Base-by-base conservation (phyloP, 1,140 invertebrate species). In the Scaptomyza montana region DNA sequence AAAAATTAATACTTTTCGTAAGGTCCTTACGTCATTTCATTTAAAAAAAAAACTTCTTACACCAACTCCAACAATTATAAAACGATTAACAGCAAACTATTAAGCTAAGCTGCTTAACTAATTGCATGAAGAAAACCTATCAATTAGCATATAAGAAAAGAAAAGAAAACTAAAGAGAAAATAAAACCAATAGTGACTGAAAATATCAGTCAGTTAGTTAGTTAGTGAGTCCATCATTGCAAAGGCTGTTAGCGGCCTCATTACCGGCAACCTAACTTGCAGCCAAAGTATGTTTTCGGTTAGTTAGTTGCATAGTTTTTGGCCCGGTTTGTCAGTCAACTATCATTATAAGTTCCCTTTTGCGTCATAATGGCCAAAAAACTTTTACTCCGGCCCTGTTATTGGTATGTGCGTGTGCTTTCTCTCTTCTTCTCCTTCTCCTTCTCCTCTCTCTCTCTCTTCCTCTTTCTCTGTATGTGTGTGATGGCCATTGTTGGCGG, bases 301-400 rank as follows among this genome's bases (percentile, higher is more conserved):
- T 81, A 68, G 75, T 78, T 75, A 74, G 68, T 66, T 66, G 62
- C 63, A 67, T 76, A 67, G 82, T 86, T 86, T 36, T 79, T 62
- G 47, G 61, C 62, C 64, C 56, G 65, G 75, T 76, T 87, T 87
- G 81, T 82, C 84, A 87, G 82, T 87, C 78, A 82, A 87, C 82
- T 87, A 87, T 87, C 79, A 87, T 87, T 87, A 87, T 87, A 87
- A 87, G 84, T 87, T 87, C 75, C 56, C 64, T 67, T 76, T 77
- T 81, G 55, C 55, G 55, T 67, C 82, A 87, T 87, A 87, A 87
- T 87, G 82, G 76, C 67, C 69, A 78, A 87, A 80, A 87, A 87
- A 66, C 74, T 87, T 87, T 82, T 13, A 54, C 16, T 60, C 43
- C 39, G 30, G 47, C 61, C 36, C 16, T 41, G 25, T 50, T 36